phyloP scores from a whole-genome alignment of 2,113 vertebrate genomes.

The Pimephales promelas region DNA sequence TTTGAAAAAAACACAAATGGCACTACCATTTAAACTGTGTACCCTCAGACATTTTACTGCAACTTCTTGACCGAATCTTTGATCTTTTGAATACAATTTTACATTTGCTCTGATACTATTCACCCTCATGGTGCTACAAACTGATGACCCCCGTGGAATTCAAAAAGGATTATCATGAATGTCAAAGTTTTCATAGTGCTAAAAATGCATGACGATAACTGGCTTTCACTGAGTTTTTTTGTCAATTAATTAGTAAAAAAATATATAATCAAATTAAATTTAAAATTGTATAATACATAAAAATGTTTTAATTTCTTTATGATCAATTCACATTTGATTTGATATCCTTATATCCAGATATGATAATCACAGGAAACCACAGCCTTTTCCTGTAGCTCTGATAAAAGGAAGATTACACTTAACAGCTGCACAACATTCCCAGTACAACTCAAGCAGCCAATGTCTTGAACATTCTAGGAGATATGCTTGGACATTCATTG shows the following conservation, averaged over 20 bases:
- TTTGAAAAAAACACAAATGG: background rate
- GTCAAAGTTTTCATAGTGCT: background rate
- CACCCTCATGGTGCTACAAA: background rate
- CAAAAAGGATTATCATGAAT: background rate
- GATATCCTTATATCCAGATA: background rate
- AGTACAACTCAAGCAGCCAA: background rate
- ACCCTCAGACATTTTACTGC: background rate
- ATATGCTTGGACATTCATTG: background rate
- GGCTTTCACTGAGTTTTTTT: background rate
- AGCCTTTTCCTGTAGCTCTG: background rate
- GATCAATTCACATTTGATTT: background rate
- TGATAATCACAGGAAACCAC: background rate
- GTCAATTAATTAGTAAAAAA: too few species aligned
- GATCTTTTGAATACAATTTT: background rate
- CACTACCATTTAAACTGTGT: background rate
- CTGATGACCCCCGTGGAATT: background rate
- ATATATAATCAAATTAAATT: too few species aligned
- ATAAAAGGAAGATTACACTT: background rate
- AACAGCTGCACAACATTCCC: background rate
- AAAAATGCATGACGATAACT: background rate
- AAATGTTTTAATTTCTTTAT: background rate
- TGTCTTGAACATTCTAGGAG: background rate
- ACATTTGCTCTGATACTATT: background rate
- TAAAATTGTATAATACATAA: background rate
- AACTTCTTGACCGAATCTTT: background rate